These are phyloP conservation scores for Episyrphus balteatus DNA, from an alignment of 1,140 invertebrate species.

Conservation along the genomic window DNA sequence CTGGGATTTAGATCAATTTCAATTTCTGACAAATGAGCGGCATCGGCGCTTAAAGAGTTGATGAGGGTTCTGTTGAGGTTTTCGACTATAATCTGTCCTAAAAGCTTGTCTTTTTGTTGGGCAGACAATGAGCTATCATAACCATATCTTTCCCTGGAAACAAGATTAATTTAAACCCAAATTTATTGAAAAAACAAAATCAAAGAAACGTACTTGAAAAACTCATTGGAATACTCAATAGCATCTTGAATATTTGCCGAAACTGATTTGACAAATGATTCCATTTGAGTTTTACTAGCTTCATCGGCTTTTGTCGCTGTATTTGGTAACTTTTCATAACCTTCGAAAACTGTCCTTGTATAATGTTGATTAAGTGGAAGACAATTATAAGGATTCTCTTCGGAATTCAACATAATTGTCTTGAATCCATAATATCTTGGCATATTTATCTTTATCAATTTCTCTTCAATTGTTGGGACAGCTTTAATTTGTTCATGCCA, in stretches of 20 bases:
- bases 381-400: too few relatives aligned
- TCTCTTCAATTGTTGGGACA: too few relatives aligned
- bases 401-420: too few relatives aligned
- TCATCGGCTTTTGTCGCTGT: not conserved
- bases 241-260: too few relatives aligned
- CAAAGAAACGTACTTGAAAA: constrained; percentile 20
- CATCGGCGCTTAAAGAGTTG: too few relatives aligned
- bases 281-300: constrained; percentile 17
- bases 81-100: constrained; percentile 40
- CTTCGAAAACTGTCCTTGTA: constrained; percentile 51
- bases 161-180: not conserved
- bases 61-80: constrained; percentile 58
- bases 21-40: constrained; percentile 49
- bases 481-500: too few relatives aligned
- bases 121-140: too few relatives aligned
- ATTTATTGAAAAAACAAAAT: not conserved
- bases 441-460: too few relatives aligned
- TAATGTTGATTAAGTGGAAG: too few relatives aligned
- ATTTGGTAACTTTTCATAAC: constrained; percentile 40
- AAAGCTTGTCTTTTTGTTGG: constrained; percentile 12
- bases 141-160: too few relatives aligned
- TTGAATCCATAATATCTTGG: too few relatives aligned
- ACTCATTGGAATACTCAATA: constrained; percentile 21
- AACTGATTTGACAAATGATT: constrained; percentile 25
- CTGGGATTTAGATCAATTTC: constrained; percentile 61